Conservation (phyloP, 2,888 invertebrate species). For the Nephrotoma appendiculata region DNA sequence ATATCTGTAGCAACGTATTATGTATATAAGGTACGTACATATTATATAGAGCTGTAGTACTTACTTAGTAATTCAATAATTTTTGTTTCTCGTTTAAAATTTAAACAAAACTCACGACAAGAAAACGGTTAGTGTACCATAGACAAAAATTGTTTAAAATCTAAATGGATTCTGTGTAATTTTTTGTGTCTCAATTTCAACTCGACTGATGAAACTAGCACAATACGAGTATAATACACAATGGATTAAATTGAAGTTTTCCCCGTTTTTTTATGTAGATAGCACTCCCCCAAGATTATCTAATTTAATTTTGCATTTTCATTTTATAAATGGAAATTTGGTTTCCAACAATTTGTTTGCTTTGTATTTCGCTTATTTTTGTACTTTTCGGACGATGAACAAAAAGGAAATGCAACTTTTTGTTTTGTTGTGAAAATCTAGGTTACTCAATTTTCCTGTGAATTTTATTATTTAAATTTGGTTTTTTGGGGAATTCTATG, state of each 20-base stretch:
- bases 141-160: not conserved
- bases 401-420: not conserved
- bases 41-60: not conserved
- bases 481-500: not conserved
- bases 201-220: not conserved
- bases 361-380: not conserved
- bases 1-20: not conserved
- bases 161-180: not conserved
- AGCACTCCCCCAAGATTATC: not conserved
- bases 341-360: not conserved
- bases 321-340: not conserved
- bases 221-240: not conserved
- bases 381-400: not conserved
- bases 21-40: no score
- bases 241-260: not conserved
- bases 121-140: not conserved
- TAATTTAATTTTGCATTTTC: not conserved
- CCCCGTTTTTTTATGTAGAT: not conserved
- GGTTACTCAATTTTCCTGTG: not conserved
- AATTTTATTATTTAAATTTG: not conserved
- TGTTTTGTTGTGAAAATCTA: not conserved
- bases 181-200: not conserved
- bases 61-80: not conserved
- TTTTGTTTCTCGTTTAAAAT: not conserved
- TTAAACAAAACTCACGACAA: not conserved